Base-by-base conservation (phyloP, 2,888 invertebrate species). In the Craniophora ligustri region DNA sequence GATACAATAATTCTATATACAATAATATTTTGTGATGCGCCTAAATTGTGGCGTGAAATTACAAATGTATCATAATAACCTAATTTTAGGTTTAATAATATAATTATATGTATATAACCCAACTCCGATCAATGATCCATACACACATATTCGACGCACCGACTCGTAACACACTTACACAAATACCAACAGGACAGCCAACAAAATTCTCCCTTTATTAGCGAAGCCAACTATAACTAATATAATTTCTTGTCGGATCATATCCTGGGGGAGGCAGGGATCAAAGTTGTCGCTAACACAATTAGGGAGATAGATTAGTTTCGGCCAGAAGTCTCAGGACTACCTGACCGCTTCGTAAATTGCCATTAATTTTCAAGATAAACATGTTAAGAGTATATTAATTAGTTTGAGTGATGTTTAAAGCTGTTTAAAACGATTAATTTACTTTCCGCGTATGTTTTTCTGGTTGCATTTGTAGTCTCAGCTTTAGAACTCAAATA, bases 231-330 rank as follows among this genome's bases (percentile, higher is more conserved):
- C 88, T 91, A 90, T 86, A 86, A 84, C 88, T 88, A 91, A 92
- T 92, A 91, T 84, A 89, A 92, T 92, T 88, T 85, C 87, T 84
- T 85, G 88, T 86, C 82, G 84, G 91, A 86, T 91, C 88, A 91
- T 91, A 91, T 88, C 92, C 92, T 83, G 78, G 63, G 91, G 91
- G 92, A 87, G 72, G 77, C 76, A 78, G 84, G 90, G 91, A 91
- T 92, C 91, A 91, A 92, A 93, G 89, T 93, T 92, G 91, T 91
- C 89, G 77, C 85, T 92, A 93, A 93, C 91, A 84, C 87, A 90
- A 89, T 93, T 92, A 91, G 82, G 79, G 84, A 85, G 86, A 87
- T 81, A 85, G 90, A 92, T 93, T 93, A 92, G 92, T 91, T 92
- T 90, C 84, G 88, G 87, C 79, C 89, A 89, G 85, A 75, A 86